Conservation (phyloP, 2,113 vertebrate genomes). For the Atractosteus spatula region DNA sequence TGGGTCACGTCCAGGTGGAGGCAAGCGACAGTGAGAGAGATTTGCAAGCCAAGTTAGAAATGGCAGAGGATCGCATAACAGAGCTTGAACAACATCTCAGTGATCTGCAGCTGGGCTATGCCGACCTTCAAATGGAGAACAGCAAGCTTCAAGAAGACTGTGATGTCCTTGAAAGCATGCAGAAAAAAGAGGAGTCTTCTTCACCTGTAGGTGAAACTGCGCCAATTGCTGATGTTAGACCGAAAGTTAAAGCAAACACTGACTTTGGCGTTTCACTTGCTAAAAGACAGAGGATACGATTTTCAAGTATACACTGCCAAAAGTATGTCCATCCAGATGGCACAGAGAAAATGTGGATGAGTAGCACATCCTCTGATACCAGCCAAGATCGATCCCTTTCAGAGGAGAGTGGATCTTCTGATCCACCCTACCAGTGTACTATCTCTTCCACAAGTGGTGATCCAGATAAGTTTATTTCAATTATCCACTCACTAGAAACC, state of each 20-base stretch:
- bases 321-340: constrained; percentile 75
- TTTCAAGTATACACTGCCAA: constrained; percentile 91
- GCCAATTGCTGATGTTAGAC: constrained; percentile 24
- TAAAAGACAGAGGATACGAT: constrained; percentile 86
- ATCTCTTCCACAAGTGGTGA: constrained; percentile 51
- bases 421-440: constrained; percentile 56
- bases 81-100: constrained; percentile 64
- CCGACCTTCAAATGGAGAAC: constrained; percentile 55
- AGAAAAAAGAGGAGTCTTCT: constrained; percentile 39
- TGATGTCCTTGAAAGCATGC: constrained; percentile 42
- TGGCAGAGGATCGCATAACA: constrained; percentile 62
- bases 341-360: constrained; percentile 63
- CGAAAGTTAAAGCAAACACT: constrained; percentile 49
- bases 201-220: constrained; percentile 19
- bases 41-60: constrained; percentile 55
- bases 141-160: constrained; percentile 46
- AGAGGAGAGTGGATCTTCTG: constrained; percentile 69
- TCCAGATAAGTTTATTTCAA: constrained; percentile 83
- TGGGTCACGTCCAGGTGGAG: constrained; percentile 48
- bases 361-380: constrained; percentile 65
- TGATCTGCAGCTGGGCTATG: constrained; percentile 60
- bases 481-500: constrained; percentile 85
- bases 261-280: constrained; percentile 64
- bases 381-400: constrained; percentile 62
- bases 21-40: constrained; percentile 61